phyloP scores from a whole-genome alignment of 2,113 vertebrate species.

The Numenius arquata region DNA sequence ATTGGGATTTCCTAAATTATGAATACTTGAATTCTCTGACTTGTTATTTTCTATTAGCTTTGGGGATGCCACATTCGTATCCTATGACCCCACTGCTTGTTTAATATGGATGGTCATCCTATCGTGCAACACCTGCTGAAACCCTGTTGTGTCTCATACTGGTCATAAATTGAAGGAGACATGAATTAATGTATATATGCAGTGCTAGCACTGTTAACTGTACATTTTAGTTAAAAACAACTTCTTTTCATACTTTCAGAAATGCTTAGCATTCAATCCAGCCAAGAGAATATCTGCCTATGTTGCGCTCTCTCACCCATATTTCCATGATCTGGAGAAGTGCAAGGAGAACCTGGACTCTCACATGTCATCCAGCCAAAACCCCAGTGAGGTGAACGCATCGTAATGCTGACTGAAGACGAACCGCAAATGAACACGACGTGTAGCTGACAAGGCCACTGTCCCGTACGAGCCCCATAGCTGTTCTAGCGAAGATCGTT shows the following conservation, averaged over 20 bases:
- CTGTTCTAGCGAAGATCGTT: slow-evolving; percentile 35
- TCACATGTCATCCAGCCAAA: slow-evolving; percentile 85
- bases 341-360: slow-evolving; percentile 85
- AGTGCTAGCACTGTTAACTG: neutral
- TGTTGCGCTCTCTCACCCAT: slow-evolving; percentile 90
- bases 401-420: slow-evolving; percentile 75
- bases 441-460: slow-evolving; percentile 42
- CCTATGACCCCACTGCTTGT: neutral
- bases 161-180: neutral
- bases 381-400: slow-evolving; percentile 85
- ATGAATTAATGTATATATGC: neutral
- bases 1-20: neutral
- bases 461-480: slow-evolving; percentile 4
- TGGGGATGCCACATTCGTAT: neutral
- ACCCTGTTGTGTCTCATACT: neutral
- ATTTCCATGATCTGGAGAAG: slow-evolving; percentile 93
- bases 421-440: slow-evolving; percentile 22
- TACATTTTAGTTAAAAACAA: neutral
- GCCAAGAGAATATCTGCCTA: slow-evolving; percentile 94
- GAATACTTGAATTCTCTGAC: neutral
- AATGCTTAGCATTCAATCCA: slow-evolving; percentile 94
- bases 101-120: neutral
- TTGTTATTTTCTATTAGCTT: neutral
- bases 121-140: neutral
- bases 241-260: slow-evolving; percentile 76